Evolutionary conservation across 2,888 invertebrate species (phyloP).

Genomic region (Pristionchus arcanus): DNA sequence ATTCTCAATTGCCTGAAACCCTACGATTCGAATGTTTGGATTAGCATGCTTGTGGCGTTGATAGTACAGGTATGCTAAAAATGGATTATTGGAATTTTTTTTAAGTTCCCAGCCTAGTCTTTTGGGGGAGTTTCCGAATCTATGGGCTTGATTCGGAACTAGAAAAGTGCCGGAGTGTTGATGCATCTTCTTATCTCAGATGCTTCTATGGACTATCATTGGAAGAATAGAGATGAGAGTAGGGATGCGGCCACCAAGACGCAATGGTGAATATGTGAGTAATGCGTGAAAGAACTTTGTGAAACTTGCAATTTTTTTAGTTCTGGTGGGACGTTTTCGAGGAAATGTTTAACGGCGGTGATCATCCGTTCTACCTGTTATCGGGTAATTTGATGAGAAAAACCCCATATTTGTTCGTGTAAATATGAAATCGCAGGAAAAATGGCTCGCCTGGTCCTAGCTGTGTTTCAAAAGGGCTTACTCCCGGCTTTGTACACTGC

Average conservation of each 20-base stretch:
- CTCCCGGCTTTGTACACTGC: slow-evolving; percentile 17
- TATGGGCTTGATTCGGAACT: too few relatives aligned
- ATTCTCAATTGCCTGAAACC: slow-evolving; percentile 24
- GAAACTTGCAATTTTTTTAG: background rate
- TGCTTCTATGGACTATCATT: background rate
- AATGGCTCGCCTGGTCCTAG: background rate
- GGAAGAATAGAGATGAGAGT: background rate
- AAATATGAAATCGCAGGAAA: too few relatives aligned
- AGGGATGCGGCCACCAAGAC: background rate
- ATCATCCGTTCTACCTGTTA: background rate
- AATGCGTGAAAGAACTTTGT: too few relatives aligned
- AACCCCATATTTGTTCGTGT: too few relatives aligned
- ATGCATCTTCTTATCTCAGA: too few relatives aligned
- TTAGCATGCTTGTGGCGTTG: background rate
- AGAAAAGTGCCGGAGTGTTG: too few relatives aligned
- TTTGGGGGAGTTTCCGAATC: too few relatives aligned
- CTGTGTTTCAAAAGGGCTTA: slow-evolving; percentile 1
- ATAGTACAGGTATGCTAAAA: slow-evolving; percentile 37
- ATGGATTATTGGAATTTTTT: too few relatives aligned
- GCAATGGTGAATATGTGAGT: background rate
- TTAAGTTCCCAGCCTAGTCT: too few relatives aligned
- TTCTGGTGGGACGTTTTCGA: slow-evolving; percentile 17
- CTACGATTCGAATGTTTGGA: background rate
- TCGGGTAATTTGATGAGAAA: too few relatives aligned
- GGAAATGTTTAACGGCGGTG: slow-evolving; percentile 16